Percentiles rank a stretch among this genome's conserved stretches.
Conservation (phyloP, 2,797 vertebrate genomes). For the Scleropages formosus region DNA sequence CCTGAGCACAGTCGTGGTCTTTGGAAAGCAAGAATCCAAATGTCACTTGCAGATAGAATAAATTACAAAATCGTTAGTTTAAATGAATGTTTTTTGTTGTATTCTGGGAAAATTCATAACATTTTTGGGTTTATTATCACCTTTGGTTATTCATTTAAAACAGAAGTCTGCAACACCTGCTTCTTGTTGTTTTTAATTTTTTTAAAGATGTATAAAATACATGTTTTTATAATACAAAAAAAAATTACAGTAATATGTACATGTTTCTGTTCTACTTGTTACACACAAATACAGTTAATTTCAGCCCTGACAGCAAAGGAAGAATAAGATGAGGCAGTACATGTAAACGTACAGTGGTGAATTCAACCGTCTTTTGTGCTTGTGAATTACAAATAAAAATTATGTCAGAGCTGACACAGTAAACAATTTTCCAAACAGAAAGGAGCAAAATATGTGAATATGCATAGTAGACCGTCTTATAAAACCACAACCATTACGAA, state of each 20-base stretch:
- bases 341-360: conserved; percentile 4
- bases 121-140: background rate
- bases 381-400: background rate
- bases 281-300: conserved; percentile 10
- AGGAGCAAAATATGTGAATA: too few relatives aligned
- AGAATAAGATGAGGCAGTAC: conserved; percentile 5
- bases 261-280: conserved; percentile 35
- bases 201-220: conserved; percentile 60
- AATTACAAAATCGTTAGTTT: too few relatives aligned
- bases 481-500: background rate
- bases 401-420: background rate
- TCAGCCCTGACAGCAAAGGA: conserved; percentile 11
- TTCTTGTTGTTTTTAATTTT: conserved; percentile 53
- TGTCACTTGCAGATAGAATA: conserved; percentile 1
- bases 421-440: background rate
- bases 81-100: too few relatives aligned
- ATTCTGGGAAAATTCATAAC: background rate
- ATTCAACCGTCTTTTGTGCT: background rate
- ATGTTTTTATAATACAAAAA: conserved; percentile 50
- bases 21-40: background rate
- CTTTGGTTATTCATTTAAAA: background rate
- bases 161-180: conserved; percentile 45
- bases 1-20: too few relatives aligned
- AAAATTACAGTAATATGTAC: conserved; percentile 49
- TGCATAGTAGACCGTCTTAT: background rate